Evolutionary conservation across 2,797 vertebrate species (phyloP).

Genomic region (Lepilemur septentrionalis): DNA sequence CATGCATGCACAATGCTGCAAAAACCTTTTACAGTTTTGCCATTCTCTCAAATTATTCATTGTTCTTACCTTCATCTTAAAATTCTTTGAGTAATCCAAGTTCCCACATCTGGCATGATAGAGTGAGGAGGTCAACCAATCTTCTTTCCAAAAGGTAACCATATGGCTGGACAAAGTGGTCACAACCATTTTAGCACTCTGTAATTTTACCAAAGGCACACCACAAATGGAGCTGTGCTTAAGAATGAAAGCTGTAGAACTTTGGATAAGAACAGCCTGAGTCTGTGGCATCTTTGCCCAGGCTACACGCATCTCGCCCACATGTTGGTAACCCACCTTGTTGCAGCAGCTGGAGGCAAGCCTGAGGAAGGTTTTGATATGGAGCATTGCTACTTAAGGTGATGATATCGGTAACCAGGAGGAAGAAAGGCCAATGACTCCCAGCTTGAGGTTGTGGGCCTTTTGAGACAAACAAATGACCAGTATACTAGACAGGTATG

Average conservation of each 20-base stretch:
- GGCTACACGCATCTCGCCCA: neutral
- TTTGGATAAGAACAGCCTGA: neutral
- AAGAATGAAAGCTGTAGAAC: neutral
- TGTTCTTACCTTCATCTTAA: neutral
- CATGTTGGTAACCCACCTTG: neutral
- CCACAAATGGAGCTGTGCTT: neutral
- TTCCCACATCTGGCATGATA: neutral
- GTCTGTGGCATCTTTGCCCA: neutral
- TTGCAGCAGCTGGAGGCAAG: neutral
- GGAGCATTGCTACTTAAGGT: neutral
- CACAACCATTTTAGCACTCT: neutral
- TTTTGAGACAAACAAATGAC: neutral
- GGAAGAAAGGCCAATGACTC: neutral
- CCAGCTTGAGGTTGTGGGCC: neutral
- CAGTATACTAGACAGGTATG: neutral
- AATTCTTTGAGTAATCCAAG: neutral
- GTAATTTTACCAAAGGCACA: neutral
- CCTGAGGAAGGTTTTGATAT: neutral
- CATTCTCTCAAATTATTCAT: neutral
- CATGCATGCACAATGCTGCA: neutral
- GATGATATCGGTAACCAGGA: neutral
- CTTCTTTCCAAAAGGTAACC: neutral
- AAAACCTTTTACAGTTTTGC: neutral
- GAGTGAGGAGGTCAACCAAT: neutral
- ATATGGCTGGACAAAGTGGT: neutral